Percentiles rank a stretch among this genome's conserved stretches.
Evolutionary conservation across 2,797 vertebrate genomes (phyloP).

Genomic region (Rhynchonycteris naso): DNA sequence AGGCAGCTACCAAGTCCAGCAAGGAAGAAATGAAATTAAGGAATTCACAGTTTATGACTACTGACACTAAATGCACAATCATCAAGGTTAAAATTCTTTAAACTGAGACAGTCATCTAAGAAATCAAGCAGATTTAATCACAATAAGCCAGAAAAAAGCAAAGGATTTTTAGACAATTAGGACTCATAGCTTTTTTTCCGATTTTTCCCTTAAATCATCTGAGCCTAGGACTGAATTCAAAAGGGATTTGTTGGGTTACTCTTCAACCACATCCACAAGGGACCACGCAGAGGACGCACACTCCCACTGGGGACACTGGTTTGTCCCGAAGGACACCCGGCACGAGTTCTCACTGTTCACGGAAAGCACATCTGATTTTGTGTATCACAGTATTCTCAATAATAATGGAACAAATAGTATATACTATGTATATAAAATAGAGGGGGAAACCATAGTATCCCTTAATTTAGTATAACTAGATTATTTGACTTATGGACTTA

Average conservation of each 20-base stretch:
- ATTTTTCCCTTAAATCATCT: neutral
- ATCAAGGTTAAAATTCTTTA: neutral
- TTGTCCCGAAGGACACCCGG: neutral
- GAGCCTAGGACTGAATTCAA: neutral
- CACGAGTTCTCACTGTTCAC: neutral
- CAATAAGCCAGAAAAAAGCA: conserved; percentile 30
- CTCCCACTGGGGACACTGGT: no score
- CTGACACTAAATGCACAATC: neutral
- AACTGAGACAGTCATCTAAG: neutral
- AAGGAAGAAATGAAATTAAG: neutral
- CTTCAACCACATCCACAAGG: neutral
- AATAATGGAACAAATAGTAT: neutral
- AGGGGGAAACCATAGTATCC: neutral
- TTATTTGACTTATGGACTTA: neutral
- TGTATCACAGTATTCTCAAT: neutral
- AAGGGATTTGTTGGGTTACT: neutral
- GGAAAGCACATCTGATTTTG: neutral
- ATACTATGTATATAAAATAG: neutral
- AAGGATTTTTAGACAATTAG: neutral
- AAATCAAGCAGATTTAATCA: neutral
- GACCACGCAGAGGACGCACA: no score
- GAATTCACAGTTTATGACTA: neutral
- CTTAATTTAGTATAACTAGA: neutral
- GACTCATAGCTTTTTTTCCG: neutral
- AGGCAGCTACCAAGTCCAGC: neutral